A percentile compares a stretch with the other conserved stretches of the same genome.
Evolutionary conservation across 2,888 invertebrate species (phyloP).

Genomic region (Ceratothoa steindachneri): DNA sequence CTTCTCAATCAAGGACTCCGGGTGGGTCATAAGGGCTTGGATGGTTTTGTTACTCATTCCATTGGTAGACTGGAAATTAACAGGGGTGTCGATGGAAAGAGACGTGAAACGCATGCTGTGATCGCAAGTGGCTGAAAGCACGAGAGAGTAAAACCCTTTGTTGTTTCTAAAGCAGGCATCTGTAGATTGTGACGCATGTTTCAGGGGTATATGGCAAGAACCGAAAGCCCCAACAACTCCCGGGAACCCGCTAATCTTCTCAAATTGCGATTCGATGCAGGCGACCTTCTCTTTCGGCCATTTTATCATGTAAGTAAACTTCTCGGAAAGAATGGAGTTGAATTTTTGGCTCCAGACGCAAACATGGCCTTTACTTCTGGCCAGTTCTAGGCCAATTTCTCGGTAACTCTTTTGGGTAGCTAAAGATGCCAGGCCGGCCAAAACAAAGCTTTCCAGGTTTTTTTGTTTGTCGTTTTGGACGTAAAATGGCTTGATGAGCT

Average conservation of each 20-base stretch:
- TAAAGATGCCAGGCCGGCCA: not conserved
- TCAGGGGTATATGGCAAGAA: not conserved
- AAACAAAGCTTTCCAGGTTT: not conserved
- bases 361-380: not conserved
- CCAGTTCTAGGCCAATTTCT: not conserved
- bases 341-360: not conserved
- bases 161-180: not conserved
- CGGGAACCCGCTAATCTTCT: not conserved
- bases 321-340: not conserved
- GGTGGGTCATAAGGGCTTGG: not conserved
- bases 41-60: not conserved
- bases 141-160: not conserved
- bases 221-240: not conserved
- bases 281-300: not conserved
- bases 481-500: not conserved
- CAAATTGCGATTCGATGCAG: not conserved
- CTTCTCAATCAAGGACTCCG: not conserved
- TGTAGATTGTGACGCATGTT: not conserved
- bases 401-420: not conserved
- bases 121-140: not conserved
- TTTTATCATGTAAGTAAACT: not conserved
- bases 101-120: not conserved
- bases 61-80: not conserved
- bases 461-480: not conserved
- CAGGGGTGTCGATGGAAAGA: not conserved